Evolutionary conservation across 2,113 vertebrate species (phyloP).

Genomic region (Pelusios castaneus): DNA sequence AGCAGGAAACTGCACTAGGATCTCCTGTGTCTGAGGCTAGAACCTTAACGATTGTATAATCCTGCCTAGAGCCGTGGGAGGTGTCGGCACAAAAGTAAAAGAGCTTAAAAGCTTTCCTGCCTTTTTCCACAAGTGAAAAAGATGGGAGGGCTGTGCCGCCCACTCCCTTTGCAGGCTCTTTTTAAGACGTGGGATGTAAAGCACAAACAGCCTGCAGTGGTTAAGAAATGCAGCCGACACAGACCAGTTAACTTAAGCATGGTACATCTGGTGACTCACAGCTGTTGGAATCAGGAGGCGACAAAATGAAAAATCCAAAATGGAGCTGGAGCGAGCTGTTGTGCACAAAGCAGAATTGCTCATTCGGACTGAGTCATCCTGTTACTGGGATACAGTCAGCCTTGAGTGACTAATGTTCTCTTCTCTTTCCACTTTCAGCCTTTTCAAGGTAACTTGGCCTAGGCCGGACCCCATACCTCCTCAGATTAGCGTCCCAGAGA

Average conservation of each 20-base stretch:
- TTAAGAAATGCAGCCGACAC: constrained; percentile 14
- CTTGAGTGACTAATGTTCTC: constrained; percentile 43
- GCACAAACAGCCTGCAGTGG: not conserved
- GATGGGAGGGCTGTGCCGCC: not conserved
- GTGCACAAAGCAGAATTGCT: constrained; percentile 9
- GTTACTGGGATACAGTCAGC: constrained; percentile 9
- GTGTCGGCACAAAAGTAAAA: not conserved
- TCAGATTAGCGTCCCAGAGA: not conserved
- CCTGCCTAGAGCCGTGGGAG: not conserved
- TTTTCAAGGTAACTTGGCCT: constrained; percentile 10
- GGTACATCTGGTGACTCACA: constrained; percentile 44
- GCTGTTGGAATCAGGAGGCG: constrained; percentile 32
- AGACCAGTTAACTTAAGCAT: not conserved
- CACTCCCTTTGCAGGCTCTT: not conserved
- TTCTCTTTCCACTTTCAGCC: not conserved
- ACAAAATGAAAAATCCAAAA: constrained; percentile 25
- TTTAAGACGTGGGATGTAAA: not conserved
- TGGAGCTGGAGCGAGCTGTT: constrained; percentile 33
- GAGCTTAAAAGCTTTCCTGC: not conserved
- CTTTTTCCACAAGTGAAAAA: not conserved
- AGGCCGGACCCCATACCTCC: not conserved
- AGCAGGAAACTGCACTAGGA: not conserved
- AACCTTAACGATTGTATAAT: not conserved
- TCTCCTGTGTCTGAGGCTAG: not conserved
- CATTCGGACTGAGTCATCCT: not conserved